Evolutionary conservation across 2,888 invertebrate genomes (phyloP), one percentile per base, ranked within the genome.

Genomic region (Bombylius major): DNA sequence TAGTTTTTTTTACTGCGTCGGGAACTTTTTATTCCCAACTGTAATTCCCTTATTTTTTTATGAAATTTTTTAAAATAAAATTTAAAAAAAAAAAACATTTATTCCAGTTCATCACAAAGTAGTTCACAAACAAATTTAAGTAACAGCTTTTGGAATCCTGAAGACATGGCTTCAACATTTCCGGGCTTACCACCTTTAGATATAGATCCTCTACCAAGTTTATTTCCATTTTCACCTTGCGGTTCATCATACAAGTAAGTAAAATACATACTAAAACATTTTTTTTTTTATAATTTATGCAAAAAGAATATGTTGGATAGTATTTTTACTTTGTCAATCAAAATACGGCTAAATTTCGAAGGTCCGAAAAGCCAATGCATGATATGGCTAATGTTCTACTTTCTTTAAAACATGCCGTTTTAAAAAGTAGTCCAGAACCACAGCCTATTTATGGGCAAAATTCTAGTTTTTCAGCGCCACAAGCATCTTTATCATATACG

Each of bases 321-420:
- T 6, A 44, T 51, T 5, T n/a, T 34, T 34, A 36, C 33, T 14
- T 14, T 13, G n/a, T 23, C 23, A 23, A 23, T 23, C 23, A 23
- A 23, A 2, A 42, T 42, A 42, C 39, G 11, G 11, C 11, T 14
- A 14, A 56, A 31, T 56, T 51, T 52, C 13, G 76, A 63, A 65
- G 75, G 49, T 72, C 75, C 60, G 81, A 81, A 59, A 78, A 78
- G 61, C 78, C 81, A 56, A 81, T 83, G 61, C 75, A 83, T 65
- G 89, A 89, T 66, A 86, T 90, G 65, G 89, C 91, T n/a, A 91
- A 92, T 74, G 91, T 91, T 60, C 79, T 93, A 50, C 78, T 92
- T 66, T 89, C 90, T 0, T 76, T 92, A 65, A 92, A 92, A 70
- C 89, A 91, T 70, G 89, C 90, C 48, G 89, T 91, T 57, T 87